A percentile compares a stretch with the other conserved stretches of the same genome.
These are phyloP conservation scores for Lophura nycthemera DNA, from an alignment of 2,113 vertebrate species.

Conservation along the genomic window DNA sequence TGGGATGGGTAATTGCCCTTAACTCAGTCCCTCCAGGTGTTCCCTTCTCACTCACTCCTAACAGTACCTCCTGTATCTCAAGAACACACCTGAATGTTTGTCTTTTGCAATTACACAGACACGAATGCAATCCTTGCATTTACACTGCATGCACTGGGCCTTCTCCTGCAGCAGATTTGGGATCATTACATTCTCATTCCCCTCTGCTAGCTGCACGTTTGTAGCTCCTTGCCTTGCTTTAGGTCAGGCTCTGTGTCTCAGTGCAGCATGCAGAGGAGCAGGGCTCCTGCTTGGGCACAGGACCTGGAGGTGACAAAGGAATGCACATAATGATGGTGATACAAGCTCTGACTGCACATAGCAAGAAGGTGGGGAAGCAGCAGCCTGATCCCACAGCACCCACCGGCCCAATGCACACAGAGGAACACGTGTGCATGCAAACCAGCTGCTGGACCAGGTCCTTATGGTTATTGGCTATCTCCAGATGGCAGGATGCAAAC, in stretches of 20 bases:
- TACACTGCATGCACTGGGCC: neutral
- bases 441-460: neutral
- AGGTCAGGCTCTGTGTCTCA: neutral
- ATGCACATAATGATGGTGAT: neutral
- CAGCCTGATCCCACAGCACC: neutral
- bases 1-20: constrained; percentile 37
- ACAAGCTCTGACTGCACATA: neutral
- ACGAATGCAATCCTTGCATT: neutral
- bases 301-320: neutral
- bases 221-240: neutral
- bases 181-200: neutral
- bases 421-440: neutral
- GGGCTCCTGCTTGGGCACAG: neutral
- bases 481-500: neutral
- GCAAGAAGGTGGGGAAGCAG: neutral
- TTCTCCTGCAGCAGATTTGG: neutral
- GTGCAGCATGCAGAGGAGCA: accelerated
- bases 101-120: neutral
- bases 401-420: neutral
- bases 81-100: neutral
- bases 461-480: neutral
- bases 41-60: neutral
- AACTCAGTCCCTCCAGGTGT: constrained; percentile 46
- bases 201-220: neutral
- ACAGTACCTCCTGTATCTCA: neutral